These are phyloP conservation scores for Lichenostomus cassidix DNA, from an alignment of 2,113 vertebrate species.

Conservation along the genomic window DNA sequence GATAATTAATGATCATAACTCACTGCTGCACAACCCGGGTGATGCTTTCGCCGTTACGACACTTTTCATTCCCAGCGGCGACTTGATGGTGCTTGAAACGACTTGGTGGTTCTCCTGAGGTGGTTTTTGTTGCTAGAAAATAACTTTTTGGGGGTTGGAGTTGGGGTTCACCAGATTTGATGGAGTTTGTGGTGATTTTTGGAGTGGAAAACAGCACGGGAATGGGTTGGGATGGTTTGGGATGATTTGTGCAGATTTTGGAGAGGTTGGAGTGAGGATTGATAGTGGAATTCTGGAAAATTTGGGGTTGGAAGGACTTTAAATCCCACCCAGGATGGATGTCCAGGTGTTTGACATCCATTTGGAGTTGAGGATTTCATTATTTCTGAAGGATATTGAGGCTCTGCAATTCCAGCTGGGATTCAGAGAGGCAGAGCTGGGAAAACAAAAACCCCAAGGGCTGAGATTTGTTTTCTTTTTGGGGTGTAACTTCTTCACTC, in stretches of 20 bases:
- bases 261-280: neutral
- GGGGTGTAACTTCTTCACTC: neutral
- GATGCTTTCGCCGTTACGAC: slow-evolving; percentile 46
- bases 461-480: neutral
- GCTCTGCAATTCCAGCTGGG: neutral
- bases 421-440: neutral
- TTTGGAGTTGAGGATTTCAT: neutral
- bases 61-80: slow-evolving; percentile 72
- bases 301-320: neutral
- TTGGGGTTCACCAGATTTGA: neutral
- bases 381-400: neutral
- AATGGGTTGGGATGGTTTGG: neutral
- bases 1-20: slow-evolving; percentile 79
- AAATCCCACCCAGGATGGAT: accelerated
- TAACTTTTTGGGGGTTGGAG: slow-evolving; percentile 22
- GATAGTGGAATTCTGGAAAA: neutral
- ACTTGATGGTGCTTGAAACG: slow-evolving; percentile 70
- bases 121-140: slow-evolving; percentile 54
- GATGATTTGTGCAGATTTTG: neutral
- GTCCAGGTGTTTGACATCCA: neutral
- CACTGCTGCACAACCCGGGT: slow-evolving; percentile 63
- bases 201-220: neutral
- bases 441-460: neutral
- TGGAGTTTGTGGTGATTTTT: neutral
- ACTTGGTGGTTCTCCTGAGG: slow-evolving; percentile 57